Evolutionary conservation across 2,797 vertebrate genomes (phyloP).

Genomic region (Centroberyx gerrardi): DNA sequence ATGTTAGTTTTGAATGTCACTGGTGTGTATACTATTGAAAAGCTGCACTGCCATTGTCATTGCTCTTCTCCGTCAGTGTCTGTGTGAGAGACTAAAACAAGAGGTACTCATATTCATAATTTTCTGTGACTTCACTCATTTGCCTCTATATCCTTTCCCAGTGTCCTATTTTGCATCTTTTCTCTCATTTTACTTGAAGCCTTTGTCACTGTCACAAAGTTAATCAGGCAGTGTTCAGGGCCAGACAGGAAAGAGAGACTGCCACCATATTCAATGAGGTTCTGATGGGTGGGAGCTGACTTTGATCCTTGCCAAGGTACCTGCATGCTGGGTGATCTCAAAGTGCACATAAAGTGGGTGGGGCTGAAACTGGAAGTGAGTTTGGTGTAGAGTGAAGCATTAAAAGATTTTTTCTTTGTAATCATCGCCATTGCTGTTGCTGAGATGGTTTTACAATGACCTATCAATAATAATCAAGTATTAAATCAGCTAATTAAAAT

Average conservation of each 20-base stretch:
- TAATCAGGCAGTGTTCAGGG: no score
- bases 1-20: background rate
- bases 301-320: no score
- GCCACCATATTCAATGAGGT: no score
- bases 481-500: no score
- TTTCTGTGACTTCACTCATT: slow-evolving; percentile 16
- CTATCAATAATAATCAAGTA: no score
- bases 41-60: background rate
- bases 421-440: no score
- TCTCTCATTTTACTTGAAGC: slow-evolving; percentile 12
- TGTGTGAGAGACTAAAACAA: background rate
- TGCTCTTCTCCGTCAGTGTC: background rate
- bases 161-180: slow-evolving; percentile 12
- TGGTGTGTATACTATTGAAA: background rate
- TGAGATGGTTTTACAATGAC: no score
- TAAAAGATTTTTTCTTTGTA: no score
- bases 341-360: background rate
- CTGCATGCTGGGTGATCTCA: no score
- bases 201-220: background rate
- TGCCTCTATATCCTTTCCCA: slow-evolving; percentile 3
- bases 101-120: background rate
- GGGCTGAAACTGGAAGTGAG: slow-evolving; percentile 4
- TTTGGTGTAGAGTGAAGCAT: slow-evolving; percentile 24
- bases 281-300: no score
- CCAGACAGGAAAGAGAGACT: no score